Conservation (phyloP, 1,140 invertebrate species). For the Yoshiicerus persimilis region DNA sequence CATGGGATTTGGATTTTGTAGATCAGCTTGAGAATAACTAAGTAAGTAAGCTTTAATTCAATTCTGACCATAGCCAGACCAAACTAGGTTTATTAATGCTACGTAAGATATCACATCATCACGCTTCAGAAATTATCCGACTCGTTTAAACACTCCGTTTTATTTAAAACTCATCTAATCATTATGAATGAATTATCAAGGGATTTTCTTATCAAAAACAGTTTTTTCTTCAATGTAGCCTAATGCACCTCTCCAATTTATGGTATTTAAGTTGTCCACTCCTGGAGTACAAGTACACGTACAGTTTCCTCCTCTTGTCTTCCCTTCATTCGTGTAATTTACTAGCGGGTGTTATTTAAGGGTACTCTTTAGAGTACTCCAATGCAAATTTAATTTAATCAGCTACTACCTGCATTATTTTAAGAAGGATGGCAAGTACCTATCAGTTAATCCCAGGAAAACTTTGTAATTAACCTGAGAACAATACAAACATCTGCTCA, state of each 20-base stretch:
- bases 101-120: neutral
- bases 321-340: neutral
- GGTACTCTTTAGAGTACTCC: neutral
- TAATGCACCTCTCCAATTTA: neutral
- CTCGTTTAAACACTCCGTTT: neutral
- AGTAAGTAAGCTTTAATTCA: neutral
- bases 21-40: neutral
- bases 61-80: neutral
- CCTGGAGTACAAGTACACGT: neutral
- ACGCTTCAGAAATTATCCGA: neutral
- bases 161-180: constrained; percentile 11
- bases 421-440: neutral
- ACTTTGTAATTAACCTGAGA: neutral
- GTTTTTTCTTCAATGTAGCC: neutral
- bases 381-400: neutral
- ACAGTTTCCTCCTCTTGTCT: neutral
- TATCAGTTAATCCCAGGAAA: neutral
- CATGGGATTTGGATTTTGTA: neutral
- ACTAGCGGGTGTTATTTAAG: neutral
- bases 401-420: neutral
- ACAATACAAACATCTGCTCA: neutral
- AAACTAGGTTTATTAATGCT: neutral
- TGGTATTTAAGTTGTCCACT: neutral
- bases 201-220: neutral
- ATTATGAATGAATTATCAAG: neutral